A percentile compares a stretch with the other conserved stretches of the same genome.
phyloP scores from a whole-genome alignment of 2,797 vertebrate species.

The Manis pentadactyla region DNA sequence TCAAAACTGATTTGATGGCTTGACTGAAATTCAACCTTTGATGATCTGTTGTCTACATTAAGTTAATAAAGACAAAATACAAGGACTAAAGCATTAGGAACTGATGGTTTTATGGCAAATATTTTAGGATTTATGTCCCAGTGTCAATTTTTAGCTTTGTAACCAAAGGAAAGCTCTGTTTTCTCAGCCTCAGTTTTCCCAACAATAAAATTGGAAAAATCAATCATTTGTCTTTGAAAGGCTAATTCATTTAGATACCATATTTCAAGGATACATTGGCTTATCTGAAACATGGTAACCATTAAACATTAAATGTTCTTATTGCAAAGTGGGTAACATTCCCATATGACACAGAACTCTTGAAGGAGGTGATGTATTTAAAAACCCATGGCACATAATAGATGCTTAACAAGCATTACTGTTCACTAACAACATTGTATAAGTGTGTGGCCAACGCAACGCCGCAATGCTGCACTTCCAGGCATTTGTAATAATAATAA shows the following conservation, averaged over 20 bases:
- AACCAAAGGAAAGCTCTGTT: neutral
- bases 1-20: neutral
- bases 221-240: neutral
- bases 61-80: neutral
- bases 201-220: neutral
- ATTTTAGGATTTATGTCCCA: neutral
- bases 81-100: neutral
- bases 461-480: neutral
- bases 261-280: neutral
- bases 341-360: neutral
- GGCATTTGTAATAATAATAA: neutral
- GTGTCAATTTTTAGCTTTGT: neutral
- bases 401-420: neutral
- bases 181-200: neutral
- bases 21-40: neutral
- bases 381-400: neutral
- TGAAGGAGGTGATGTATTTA: neutral
- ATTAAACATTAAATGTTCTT: constrained; percentile 15
- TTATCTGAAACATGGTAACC: neutral
- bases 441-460: neutral
- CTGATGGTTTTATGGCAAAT: neutral
- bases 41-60: neutral
- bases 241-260: neutral
- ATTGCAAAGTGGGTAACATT: neutral
- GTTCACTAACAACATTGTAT: neutral